Conservation (phyloP, 2,113 vertebrate species). For the Sinocyclocheilus anshuiensis region DNA sequence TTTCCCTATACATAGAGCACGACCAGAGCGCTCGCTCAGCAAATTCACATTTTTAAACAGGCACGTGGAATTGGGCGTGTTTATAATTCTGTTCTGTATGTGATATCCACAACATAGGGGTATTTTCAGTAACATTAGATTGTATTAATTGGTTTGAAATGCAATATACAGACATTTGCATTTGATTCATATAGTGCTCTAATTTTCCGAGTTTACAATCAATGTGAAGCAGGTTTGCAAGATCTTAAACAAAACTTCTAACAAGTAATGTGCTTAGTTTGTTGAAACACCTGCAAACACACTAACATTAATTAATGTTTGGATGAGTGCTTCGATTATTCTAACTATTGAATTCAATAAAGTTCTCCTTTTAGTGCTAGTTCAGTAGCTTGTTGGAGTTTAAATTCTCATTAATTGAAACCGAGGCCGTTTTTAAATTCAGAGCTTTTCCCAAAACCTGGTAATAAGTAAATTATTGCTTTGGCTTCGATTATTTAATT, state of each 20-base stretch:
- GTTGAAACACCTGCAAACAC: not conserved
- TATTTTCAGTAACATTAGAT: not conserved
- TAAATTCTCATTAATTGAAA: not conserved
- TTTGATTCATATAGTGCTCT: not conserved
- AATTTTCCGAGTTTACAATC: not conserved
- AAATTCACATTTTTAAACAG: slow-evolving; percentile 64
- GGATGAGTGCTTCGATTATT: not conserved
- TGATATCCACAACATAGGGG: not conserved
- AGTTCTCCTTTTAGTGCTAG: not conserved
- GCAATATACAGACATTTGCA: not conserved
- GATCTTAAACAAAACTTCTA: not conserved
- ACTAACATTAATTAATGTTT: not conserved
- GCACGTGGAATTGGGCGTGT: slow-evolving; percentile 50
- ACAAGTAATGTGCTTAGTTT: not conserved
- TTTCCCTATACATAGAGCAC: slow-evolving; percentile 69
- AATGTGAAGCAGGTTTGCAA: not conserved
- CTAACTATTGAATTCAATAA: not conserved
- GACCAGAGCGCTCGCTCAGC: slow-evolving; percentile 72
- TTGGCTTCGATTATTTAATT: not conserved
- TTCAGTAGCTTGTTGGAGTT: not conserved
- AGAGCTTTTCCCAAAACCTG: not conserved
- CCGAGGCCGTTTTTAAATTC: not conserved
- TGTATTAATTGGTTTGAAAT: not conserved
- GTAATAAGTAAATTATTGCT: not conserved
- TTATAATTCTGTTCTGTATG: not conserved